Evolutionary conservation across 2,888 invertebrate species (phyloP).

Genomic region (Polyommatus iphigenia): DNA sequence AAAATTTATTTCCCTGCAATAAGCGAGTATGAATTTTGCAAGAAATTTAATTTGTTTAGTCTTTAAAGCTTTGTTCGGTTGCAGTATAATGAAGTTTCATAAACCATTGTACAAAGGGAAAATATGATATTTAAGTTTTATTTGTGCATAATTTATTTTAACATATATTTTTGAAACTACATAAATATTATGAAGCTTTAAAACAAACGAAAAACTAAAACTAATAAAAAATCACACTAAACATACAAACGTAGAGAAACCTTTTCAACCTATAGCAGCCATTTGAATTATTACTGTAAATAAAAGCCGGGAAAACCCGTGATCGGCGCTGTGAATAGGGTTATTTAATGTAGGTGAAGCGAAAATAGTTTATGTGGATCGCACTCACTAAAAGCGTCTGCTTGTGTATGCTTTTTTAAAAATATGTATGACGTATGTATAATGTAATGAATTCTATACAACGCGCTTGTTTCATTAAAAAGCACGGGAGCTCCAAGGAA

Average conservation of each 20-base stretch:
- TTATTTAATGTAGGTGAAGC: neutral
- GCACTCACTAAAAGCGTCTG: neutral
- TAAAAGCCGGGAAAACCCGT: neutral
- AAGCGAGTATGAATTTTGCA: conserved; percentile 2
- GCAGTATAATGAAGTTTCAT: neutral
- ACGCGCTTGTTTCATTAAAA: too few species aligned
- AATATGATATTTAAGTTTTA: neutral
- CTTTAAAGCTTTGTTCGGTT: neutral
- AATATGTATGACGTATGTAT: neutral
- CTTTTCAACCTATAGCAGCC: too few species aligned
- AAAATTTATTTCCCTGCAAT: conserved; percentile 26
- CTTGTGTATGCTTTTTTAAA: neutral
- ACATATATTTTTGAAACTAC: neutral
- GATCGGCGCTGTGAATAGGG: neutral
- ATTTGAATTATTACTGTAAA: neutral
- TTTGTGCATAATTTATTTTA: neutral
- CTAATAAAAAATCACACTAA: too few species aligned
- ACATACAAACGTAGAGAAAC: too few species aligned
- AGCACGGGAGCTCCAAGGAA: too few species aligned
- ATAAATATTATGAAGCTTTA: too few species aligned
- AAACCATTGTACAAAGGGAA: neutral
- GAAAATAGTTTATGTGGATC: neutral
- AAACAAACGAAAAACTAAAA: too few species aligned
- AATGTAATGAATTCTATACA: too few species aligned
- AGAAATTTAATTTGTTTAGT: conserved; percentile 10